Base-by-base conservation (phyloP, 2,113 vertebrate species). In the Anseranas semipalmata region DNA sequence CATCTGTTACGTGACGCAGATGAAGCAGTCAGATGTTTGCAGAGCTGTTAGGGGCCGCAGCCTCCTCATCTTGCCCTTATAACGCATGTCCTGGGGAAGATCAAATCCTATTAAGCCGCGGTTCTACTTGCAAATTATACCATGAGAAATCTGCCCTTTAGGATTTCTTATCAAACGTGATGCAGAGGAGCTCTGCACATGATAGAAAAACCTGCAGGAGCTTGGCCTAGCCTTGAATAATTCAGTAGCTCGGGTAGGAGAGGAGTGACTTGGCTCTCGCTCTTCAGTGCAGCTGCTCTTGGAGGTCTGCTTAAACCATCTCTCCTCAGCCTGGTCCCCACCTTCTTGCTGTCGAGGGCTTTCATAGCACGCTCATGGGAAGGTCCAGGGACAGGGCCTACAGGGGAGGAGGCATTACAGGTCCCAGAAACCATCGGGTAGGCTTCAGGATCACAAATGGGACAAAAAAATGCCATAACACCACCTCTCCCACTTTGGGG, bases 131-230 rank as follows among this genome's bases (percentile, higher is more conserved):
- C 60, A 73, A 79, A 84, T 96, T 93, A 85, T 17, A 78, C 84
- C 85, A 0, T 85, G 90, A 96, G 94, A 96, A 89, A 78, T 46
- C 10, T 89, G 67, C 92, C 87, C 95, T 89, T 92, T 80, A 92
- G 97, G 94, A 90, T 85, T 96, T 96, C 93, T 74, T 87, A 94
- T 95, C 93, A 96, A 85, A 67, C 24, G 13, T 90, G 83, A 88
- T 63, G 87, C 93, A 90, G 46, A n/a, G 89, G 93, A 81, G 90
- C 94, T 89, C 82, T 82, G 39, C 10, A 17, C 56, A 0, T 1
- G 0, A 75, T 30, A 59, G 84, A 66, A 74, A 39, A 56, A 74
- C 45, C n/a, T 0, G 33, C 24, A 24, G 18, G 68, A 90, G 80
- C 52, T 91, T 93, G 84, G 75, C 68, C 60, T 86, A 67, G 68